Base-by-base conservation (phyloP, 2,113 vertebrate genomes). In the Pelusios castaneus region DNA sequence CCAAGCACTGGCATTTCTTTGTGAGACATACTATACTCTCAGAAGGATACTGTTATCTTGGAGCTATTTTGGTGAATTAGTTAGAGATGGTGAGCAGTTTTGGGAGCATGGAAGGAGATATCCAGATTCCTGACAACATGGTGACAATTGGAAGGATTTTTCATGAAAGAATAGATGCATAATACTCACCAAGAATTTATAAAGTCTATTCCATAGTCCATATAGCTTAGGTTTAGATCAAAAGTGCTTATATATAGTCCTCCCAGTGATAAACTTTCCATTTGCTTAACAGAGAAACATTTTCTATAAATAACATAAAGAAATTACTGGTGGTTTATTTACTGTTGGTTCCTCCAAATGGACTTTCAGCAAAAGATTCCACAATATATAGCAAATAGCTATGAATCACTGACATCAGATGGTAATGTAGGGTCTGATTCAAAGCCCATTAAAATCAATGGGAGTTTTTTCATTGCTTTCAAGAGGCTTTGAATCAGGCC, bases 21-120 rank as follows among this genome's bases (percentile, higher is more conserved):
- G 31, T 89, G 56, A 91, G 63, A 92, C 95, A 89, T 88, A 75
- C 1, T 1, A 52, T 93, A 49, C 95, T 80, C 67, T 93, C 96
- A 94, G 94, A 95, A 96, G 93, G 95, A 91, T 91, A 90, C 82
- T 92, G 5, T 0, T 97, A 92, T 93, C 94, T 95, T 92, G 94
- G 95, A 96, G 94, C 88, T 94, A 92, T 96, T 84, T 94, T 80
- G 89, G 88, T 90, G 96, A 96, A 97, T 95, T 96, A 96, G 92
- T 85, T 67, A 94, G 92, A 95, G 95, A 90, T 95, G 91, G 95
- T 92, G 96, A 94, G 91, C 88, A 89, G 93, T 94, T 95, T 96
- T 96, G 95, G 85, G 94, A 95, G 94, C 91, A 93, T 95, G 94
- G 91, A 86, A 91, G 95, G 95, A 86, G 80, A 96, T 97, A 92